Percentiles rank a stretch among this genome's conserved stretches.
Conservation (phyloP, 2,797 vertebrate species). For the Etheostoma nigrum region DNA sequence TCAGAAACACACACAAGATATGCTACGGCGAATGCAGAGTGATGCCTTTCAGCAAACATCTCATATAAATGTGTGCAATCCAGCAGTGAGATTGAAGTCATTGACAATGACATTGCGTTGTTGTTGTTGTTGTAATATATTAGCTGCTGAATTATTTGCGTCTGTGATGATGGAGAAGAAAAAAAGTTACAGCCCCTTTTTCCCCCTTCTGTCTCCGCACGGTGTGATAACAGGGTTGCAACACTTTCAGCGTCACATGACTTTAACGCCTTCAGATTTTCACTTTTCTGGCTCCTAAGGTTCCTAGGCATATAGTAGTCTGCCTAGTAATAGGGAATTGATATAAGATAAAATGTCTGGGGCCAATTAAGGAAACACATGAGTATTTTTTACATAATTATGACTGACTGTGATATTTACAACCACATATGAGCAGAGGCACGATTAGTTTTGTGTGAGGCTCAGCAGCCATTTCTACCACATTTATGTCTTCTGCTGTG, state of each 20-base stretch:
- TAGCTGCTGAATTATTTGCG: conserved; percentile 74
- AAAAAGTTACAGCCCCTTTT: conserved; percentile 56
- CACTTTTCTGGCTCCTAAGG: conserved; percentile 45
- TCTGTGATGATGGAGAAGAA: conserved; percentile 64
- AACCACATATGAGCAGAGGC: conserved; percentile 56
- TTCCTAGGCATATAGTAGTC: conserved; percentile 45
- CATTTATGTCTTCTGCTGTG: conserved; percentile 31
- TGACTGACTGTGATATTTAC: conserved; percentile 78
- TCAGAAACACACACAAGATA: conserved; percentile 90
- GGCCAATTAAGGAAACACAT: conserved; percentile 71
- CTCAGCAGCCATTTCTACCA: conserved; percentile 47
- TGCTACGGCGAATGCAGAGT: conserved; percentile 90
- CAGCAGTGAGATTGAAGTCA: conserved; percentile 78
- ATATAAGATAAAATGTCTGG: conserved; percentile 51
- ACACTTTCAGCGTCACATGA: conserved; percentile 22
- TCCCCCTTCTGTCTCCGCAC: conserved; percentile 27
- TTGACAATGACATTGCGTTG: conserved; percentile 64
- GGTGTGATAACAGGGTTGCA: conserved; percentile 29
- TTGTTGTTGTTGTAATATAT: conserved; percentile 60
- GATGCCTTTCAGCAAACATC: conserved; percentile 84
- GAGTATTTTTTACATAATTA: conserved; percentile 74
- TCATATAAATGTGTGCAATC: conserved; percentile 85
- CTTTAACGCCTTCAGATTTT: conserved; percentile 47
- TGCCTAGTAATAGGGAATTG: conserved; percentile 42
- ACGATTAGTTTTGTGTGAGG: conserved; percentile 42